Evolutionary conservation across 2,797 vertebrate species (phyloP), one percentile per base, ranked within the genome.

Genomic region (Odontamblyopus rebecca): DNA sequence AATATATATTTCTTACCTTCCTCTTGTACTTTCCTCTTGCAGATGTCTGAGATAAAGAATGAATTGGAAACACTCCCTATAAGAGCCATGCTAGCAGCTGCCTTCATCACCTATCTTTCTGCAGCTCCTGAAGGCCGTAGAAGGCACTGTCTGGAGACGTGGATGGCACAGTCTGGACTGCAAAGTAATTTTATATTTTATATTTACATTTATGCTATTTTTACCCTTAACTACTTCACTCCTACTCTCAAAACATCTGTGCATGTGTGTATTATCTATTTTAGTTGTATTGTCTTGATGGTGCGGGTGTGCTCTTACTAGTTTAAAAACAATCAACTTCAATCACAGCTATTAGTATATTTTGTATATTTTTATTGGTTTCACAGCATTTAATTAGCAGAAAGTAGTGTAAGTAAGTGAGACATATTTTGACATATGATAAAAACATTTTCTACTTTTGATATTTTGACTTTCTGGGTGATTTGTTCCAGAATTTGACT

Each of bases 71-170:
- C 95, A 0, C 92, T 99, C 63, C 97, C 97, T 69, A 94, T 93
- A 87, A 95, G 95, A 85, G 93, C 96, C 76, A 95, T 97, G 72
- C 91, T 99, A 41, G 96, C 97, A 64, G 96, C 97, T 78, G 97
- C 96, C 18, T 99, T 99, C 88, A 96, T 99, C 89, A 97, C 96
- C 0, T 98, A 99, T 77, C 94, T 99, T 82, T 96, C 97, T 70
- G 94, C 97, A 56, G 96, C 97, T 73, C 89, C 96, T 0, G 98
- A 99, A 80, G 95, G 94, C 88, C 94, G 94, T 72, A 95, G 97
- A 75, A 95, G 92, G 88, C 86, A 71, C 75, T 96, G 95, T 83
- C 91, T 98, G 80, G 94, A 97, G 84, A 89, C 92, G 44, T 99
- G 98, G 97, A 97, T 94, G 90, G 94, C 90, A 83, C 94, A 93